Evolutionary conservation across 2,888 invertebrate genomes (phyloP).

Genomic region (Lycia hirtaria): DNA sequence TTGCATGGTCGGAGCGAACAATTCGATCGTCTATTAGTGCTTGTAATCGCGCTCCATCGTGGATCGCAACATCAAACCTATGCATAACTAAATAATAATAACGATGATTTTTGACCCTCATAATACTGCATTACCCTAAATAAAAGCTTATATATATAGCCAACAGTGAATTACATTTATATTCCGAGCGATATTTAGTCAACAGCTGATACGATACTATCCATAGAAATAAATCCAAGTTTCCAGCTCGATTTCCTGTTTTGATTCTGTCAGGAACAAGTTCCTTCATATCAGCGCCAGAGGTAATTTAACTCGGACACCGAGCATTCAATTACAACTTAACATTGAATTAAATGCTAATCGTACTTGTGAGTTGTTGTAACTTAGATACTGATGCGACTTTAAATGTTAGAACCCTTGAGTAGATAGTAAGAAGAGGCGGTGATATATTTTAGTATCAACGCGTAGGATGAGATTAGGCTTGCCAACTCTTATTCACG

Average conservation of each 20-base stretch:
- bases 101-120: no score
- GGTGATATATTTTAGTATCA: no score
- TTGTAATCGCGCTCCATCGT: no score
- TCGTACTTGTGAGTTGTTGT: constrained; percentile 19
- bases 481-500: no score
- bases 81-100: no score
- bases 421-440: neutral
- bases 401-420: constrained; percentile 1
- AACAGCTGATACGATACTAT: no score
- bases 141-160: no score
- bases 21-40: no score
- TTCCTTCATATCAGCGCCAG: neutral
- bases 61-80: no score
- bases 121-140: no score
- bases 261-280: constrained; percentile 1
- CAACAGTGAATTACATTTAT: neutral
- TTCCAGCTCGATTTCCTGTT: neutral
- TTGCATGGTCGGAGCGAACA: no score
- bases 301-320: constrained; percentile 3
- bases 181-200: neutral
- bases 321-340: constrained; percentile 16
- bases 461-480: no score
- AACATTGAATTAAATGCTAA: constrained; percentile 19
- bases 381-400: constrained; percentile 25
- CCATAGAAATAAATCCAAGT: neutral